Percentiles rank a stretch among this genome's conserved stretches.
These are phyloP conservation scores for Motacilla alba DNA, from an alignment of 2,113 vertebrate genomes.

Conservation along the genomic window DNA sequence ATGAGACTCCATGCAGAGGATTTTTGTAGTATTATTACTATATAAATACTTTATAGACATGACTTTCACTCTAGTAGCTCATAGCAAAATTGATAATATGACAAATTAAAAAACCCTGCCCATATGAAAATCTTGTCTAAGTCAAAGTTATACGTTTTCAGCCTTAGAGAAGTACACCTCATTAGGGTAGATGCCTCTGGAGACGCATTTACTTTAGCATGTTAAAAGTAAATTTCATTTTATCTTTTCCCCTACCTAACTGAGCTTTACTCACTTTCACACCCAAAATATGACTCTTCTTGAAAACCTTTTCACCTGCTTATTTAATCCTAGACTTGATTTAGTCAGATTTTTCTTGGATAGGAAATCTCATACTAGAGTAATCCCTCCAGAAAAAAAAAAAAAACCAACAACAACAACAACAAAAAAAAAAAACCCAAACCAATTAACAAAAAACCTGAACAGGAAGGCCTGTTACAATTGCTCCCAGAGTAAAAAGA, in stretches of 20 bases:
- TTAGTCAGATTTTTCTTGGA: background rate
- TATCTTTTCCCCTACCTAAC: background rate
- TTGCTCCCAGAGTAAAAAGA: background rate
- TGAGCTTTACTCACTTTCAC: background rate
- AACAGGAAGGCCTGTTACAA: background rate
- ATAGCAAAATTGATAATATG: background rate
- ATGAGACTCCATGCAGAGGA: background rate
- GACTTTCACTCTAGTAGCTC: background rate
- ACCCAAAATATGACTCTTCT: background rate
- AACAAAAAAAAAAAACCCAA: no score
- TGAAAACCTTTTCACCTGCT: background rate
- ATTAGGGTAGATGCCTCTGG: background rate
- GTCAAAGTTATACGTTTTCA: background rate
- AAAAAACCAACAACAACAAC: no score
- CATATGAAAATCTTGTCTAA: background rate
- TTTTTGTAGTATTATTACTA: background rate
- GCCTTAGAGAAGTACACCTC: background rate
- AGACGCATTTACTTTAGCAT: background rate
- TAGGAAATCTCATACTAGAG: background rate
- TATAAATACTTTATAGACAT: background rate
- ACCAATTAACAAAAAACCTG: background rate
- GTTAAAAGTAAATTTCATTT: background rate
- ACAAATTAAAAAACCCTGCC: background rate
- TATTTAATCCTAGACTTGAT: background rate
- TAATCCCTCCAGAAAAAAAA: background rate